phyloP scores from a whole-genome alignment of 2,113 vertebrate species.

The Clarias gariepinus region DNA sequence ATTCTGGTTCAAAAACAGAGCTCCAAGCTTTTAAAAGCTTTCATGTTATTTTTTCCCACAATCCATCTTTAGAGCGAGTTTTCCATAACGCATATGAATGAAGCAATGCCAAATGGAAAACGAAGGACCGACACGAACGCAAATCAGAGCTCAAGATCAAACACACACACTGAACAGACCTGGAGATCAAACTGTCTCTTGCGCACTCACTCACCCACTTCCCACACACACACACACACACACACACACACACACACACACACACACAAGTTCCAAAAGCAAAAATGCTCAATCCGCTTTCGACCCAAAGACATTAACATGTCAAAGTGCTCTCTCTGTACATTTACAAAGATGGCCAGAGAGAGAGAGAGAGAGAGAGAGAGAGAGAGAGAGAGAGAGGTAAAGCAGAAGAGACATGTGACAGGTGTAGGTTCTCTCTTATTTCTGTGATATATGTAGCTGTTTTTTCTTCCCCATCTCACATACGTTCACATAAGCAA shows the following conservation, averaged over 20 bases:
- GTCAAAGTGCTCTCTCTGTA: constrained; percentile 40
- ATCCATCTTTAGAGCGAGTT: constrained; percentile 31
- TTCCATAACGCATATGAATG: constrained; percentile 43
- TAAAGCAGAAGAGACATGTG: neutral
- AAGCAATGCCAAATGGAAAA: constrained; percentile 24
- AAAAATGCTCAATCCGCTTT: constrained; percentile 24
- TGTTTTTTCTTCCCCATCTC: neutral
- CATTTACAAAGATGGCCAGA: neutral
- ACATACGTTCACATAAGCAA: neutral
- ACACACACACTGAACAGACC: constrained; percentile 34
- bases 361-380: constrained; percentile 3
- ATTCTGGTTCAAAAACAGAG: neutral
- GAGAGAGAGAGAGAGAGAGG: constrained; percentile 1
- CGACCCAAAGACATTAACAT: constrained; percentile 43
- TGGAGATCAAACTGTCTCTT: constrained; percentile 45
- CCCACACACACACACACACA: constrained; percentile 8
- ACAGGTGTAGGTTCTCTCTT: neutral
- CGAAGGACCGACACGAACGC: constrained; percentile 26
- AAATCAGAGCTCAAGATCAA: constrained; percentile 50
- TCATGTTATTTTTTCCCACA: constrained; percentile 33
- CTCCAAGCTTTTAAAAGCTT: constrained; percentile 38
- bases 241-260: constrained; percentile 8
- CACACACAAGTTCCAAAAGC: constrained; percentile 45
- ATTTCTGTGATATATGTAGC: neutral
- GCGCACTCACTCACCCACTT: neutral